Base-by-base conservation (phyloP, 2,888 invertebrate species). In the Aporophyla lueneburgensis region DNA sequence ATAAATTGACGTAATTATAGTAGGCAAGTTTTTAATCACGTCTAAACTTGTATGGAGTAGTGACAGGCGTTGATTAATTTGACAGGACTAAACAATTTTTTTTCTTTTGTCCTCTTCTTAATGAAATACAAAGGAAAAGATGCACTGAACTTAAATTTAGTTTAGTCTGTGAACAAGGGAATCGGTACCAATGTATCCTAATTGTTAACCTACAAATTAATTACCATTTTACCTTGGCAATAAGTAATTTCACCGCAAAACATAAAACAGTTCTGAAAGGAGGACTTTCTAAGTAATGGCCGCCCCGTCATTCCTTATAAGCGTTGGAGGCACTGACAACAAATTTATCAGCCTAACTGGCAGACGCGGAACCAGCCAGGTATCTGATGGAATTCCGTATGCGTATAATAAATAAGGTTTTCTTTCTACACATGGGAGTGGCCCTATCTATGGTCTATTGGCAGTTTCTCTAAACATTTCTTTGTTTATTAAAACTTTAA, bases 291-390 rank as follows among this genome's bases (percentile, higher is more conserved):
- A 87, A 87, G n/a, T n/a, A 74, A 85, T 81, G 85, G 81, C 87
- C 74, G 74, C 71, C 71, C 78, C 69, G 73, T 83, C 83, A 78
- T 75, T 83, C 88, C 88, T 84, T 88, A 66, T 85, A 86, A 61
- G 87, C 40, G 43, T 68, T 49, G 68, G 76, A 84, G 81, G 80
- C 77, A 78, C 72, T 80, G 86, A 71, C 83, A 81, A 74, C 80
- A 84, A 86, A 85, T 88, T 86, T 86, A 87, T 87, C 86, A 76
- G 78, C 84, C 77, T 87, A 80, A 85, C 87, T 76, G 82, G 77
- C 79, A 76, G 78, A 84, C 80, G 79, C 78, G 86, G 86, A 85
- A 87, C 84, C 76, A 66, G 74, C 77, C 21, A 51, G 56, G 73
- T 80, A 84, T 86, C 86, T 83, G 87, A 86, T 86, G 71, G 75